phyloP scores from a whole-genome alignment of 2,888 invertebrate species.

The Nudaria mundana region DNA sequence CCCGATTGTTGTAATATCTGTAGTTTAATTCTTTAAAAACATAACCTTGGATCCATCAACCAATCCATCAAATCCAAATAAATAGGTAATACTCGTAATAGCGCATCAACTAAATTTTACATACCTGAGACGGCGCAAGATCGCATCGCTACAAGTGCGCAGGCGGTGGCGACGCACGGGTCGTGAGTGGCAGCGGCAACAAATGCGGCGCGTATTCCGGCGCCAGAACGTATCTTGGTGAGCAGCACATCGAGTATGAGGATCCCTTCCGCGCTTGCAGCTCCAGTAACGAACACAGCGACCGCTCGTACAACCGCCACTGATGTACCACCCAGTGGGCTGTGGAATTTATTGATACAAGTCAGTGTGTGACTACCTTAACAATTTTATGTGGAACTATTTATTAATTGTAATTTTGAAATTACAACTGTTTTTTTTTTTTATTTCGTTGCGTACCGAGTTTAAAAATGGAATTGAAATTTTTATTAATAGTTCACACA shows the following conservation, averaged over 20 bases:
- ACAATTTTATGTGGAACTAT: not conserved
- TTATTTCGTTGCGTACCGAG: too few relatives aligned
- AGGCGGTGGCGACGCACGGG: constrained; percentile 67
- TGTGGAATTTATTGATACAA: constrained; percentile 30
- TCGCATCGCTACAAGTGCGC: constrained; percentile 76
- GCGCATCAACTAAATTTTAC: too few relatives aligned
- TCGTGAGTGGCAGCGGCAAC: constrained; percentile 64
- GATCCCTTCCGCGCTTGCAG: constrained; percentile 64
- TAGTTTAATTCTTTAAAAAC: too few relatives aligned
- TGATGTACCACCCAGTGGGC: constrained; percentile 72
- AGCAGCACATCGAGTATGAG: constrained; percentile 63
- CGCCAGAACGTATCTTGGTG: constrained; percentile 66
- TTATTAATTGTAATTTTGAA: not conserved
- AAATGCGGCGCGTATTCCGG: constrained; percentile 64
- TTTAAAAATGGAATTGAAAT: too few relatives aligned
- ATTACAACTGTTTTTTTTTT: too few relatives aligned
- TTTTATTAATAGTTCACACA: too few relatives aligned
- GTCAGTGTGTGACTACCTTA: not conserved
- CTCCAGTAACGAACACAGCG: constrained; percentile 68
- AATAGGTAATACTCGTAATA: too few relatives aligned
- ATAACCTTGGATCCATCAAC: too few relatives aligned
- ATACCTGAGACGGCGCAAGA: constrained; percentile 60
- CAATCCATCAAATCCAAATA: too few relatives aligned
- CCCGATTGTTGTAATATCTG: too few relatives aligned
- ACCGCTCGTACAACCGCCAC: constrained; percentile 74